Evolutionary conservation across 64 coral and sea anemone genomes (phyloP), one percentile per base, ranked within the genome.

Genomic region (Stichodactyla mertensii): DNA sequence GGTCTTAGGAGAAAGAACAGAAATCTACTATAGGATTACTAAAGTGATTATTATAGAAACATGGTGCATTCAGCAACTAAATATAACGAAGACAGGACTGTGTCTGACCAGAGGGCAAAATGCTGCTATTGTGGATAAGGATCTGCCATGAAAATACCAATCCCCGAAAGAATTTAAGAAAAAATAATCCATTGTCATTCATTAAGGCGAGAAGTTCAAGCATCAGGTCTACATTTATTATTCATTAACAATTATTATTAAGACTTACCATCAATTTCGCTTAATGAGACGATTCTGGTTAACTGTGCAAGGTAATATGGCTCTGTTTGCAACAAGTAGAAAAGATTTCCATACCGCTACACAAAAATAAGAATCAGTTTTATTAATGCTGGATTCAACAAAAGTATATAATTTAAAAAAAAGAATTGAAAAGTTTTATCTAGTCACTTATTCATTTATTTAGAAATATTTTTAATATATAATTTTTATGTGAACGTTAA

Each of bases 301-400:
- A 98, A 89, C 82, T 98, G 96, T 52, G 93, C 96, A 16, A 98
- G 79, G 66, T 98, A 98, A 64, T 84, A 92, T 28, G 96, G 90
- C 52, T 98, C 96, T 5, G 93, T 98, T 86, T 98, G 96, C 20
- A 98, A 90, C 31, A 98, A 74, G 78, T 92, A 98, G 54, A 98
- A 95, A 4, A 98, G 82, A 51, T 98, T 92, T 82, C 96, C 93
- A 88, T 94, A 98, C 36, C 86, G 91, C 96, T 98, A 58, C 12
- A 57, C 78, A 36, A 11, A 66, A 86, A 36, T 27, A 23, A 31
- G 15, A 74, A 31, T 27, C 6, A 10, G 10, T 27, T 12, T 2
- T 27, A 31, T 7, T 27, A 74, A 74, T 45, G 36, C 36, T 45
- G 36, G 36, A 45, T 45, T 2, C 10, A 74, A 12, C 26, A 74